Percentiles rank a stretch among this genome's conserved stretches.
Conservation (phyloP, 2,888 invertebrate genomes). For the Poecilobothrus nobilitatus region DNA sequence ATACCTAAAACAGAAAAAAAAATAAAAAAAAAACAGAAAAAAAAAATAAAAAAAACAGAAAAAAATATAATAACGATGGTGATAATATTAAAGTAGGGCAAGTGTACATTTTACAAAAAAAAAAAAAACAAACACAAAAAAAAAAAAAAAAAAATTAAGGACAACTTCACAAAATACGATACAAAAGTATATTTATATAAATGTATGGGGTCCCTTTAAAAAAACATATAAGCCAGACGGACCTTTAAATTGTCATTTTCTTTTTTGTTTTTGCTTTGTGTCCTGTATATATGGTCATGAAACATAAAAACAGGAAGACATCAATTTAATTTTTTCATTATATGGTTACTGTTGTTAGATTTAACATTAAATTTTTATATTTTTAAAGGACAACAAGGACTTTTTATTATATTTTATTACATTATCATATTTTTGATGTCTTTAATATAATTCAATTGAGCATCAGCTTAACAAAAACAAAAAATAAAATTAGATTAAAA, state of each 20-base stretch:
- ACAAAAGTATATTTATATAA: too few species aligned
- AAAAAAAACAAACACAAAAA: too few species aligned
- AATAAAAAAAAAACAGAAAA: neutral
- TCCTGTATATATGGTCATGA: neutral
- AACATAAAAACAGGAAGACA: neutral
- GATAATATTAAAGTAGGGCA: neutral
- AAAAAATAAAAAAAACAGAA: neutral
- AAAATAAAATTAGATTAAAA: neutral
- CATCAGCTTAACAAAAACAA: neutral
- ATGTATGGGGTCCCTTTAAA: too few species aligned
- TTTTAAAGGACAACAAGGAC: neutral
- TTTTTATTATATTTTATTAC: neutral
- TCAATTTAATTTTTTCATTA: neutral
- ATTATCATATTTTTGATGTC: constrained; percentile 6
- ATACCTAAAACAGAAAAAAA: neutral
- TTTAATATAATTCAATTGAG: neutral
- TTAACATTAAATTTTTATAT: neutral
- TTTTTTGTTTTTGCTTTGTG: too few species aligned
- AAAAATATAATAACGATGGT: neutral
- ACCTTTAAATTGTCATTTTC: neutral
- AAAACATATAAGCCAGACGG: neutral
- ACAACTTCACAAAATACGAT: too few species aligned
- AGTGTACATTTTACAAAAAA: neutral
- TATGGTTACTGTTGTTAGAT: neutral
- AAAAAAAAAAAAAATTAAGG: too few species aligned